Base-by-base conservation (phyloP, 1,140 invertebrate species). In the Drosophila kohkoa region DNA sequence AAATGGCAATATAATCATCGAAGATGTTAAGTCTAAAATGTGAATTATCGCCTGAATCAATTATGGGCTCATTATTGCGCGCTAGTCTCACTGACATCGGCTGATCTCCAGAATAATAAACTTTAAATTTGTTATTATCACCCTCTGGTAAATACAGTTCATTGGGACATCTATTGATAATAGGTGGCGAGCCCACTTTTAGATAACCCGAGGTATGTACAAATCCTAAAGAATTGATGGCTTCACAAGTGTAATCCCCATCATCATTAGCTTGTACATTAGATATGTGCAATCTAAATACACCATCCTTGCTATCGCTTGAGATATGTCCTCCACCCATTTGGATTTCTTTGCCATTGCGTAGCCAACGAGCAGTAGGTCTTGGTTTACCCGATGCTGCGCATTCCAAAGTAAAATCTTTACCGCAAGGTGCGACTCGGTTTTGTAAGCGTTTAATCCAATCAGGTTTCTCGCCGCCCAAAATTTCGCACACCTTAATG, bases 181-280 rank as follows among this genome's bases (percentile, higher is more conserved):
- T 95, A 25, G 99, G 99, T 58, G 99, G 98, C 65, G 96, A 96
- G 92, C 97, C 97, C 76, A 99, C 98, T 93, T 97, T 98, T 1
- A 99, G 93, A 71, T 96, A 95, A 28, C 96, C 96, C 8, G 96
- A 96, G 51, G 97, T 98, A 52, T 96, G 96, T 1, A 97, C 97
- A 78, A 96, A 96, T 48, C 99, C 99, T 30, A 99, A 95, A 10
- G 96, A 95, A 93, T 99, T 99, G 76, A 95, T 95, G 11, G 99
- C 96, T 91, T 99, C 98, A 91, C 99, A 99, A 1, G 97, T 98
- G 92, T 99, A 99, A 89, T 99, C 98, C 15, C 98, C 99, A 71
- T 98, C 97, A 91, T 99, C 99, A 6, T 96, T 95, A 59, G 98
- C 96, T 81, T 96, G 94, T n/a, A 99, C 95, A 86, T 99, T 98